phyloP scores from a whole-genome alignment of 2,113 vertebrate genomes.

The Micronisus gabar region DNA sequence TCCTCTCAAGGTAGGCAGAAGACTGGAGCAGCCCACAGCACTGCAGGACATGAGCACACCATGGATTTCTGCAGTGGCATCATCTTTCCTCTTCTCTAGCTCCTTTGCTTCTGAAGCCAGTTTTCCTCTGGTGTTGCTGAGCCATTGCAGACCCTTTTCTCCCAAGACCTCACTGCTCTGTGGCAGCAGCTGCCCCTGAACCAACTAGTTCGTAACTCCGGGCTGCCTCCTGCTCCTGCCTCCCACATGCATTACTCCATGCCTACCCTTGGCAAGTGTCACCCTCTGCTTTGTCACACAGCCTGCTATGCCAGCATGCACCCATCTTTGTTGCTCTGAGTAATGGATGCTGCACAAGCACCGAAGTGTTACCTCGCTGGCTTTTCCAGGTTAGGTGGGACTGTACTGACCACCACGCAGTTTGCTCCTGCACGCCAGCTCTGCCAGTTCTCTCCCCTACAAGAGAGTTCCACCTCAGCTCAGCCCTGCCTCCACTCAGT shows the following conservation, averaged over 20 bases:
- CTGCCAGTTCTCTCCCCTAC: not conserved
- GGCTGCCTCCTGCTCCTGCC: not conserved
- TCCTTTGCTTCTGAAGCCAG: not conserved
- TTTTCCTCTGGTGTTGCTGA: not conserved
- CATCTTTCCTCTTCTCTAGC: not conserved
- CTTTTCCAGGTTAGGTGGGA: not conserved
- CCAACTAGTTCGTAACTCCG: not conserved
- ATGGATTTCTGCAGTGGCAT: not conserved
- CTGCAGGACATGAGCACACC: not conserved
- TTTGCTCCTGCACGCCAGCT: not conserved
- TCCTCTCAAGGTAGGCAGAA: not conserved
- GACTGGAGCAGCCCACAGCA: not conserved
- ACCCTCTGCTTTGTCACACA: not conserved
- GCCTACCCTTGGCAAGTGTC: not conserved
- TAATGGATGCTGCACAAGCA: not conserved
- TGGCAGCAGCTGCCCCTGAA: not conserved
- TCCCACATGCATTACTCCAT: not conserved
- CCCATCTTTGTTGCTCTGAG: not conserved
- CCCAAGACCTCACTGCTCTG: not conserved
- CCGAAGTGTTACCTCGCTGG: accelerated
- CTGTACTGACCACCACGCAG: accelerated
- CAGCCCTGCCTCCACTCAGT: not conserved
- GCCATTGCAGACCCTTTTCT: not conserved
- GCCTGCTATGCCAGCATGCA: not conserved
- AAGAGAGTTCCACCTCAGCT: not conserved